Percentiles rank a stretch among this genome's conserved stretches.
These are phyloP conservation scores for Leucophenga varia DNA, from an alignment of 1,140 invertebrate species.

Conservation along the genomic window DNA sequence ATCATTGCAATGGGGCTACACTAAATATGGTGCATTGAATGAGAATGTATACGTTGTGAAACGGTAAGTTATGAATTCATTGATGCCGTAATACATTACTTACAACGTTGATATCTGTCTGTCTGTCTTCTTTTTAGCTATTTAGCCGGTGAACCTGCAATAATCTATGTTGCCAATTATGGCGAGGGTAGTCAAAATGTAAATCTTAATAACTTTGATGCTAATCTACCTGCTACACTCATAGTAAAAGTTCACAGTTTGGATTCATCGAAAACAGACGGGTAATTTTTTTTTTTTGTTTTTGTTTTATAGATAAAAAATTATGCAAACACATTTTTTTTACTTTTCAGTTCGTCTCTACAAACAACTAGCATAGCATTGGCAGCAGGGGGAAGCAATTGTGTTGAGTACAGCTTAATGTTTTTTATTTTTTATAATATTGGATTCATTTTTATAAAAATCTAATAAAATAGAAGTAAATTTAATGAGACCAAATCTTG, in stretches of 20 bases:
- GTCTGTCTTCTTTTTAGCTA: constrained; percentile 7
- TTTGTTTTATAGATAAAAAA: neutral
- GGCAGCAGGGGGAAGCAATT: constrained; percentile 32
- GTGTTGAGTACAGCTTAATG: constrained; percentile 19
- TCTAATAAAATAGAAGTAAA: too few relatives aligned
- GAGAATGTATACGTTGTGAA: constrained; percentile 51
- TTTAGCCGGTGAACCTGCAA: constrained; percentile 12
- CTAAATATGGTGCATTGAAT: constrained; percentile 42
- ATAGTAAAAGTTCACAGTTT: constrained; percentile 27
- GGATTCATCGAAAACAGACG: constrained; percentile 25
- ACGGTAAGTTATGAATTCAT: too few relatives aligned
- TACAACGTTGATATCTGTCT: too few relatives aligned
- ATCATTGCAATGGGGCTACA: constrained; percentile 49
- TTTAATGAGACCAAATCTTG: too few relatives aligned
- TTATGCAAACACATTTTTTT: neutral
- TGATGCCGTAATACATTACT: too few relatives aligned
- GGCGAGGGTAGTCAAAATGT: constrained; percentile 19
- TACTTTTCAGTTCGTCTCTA: constrained; percentile 14
- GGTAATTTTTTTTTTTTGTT: constrained; percentile 14
- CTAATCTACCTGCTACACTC: constrained; percentile 22
- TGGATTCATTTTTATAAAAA: too few relatives aligned
- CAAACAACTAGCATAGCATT: constrained; percentile 20
- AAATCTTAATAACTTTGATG: constrained; percentile 27
- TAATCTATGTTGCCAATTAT: constrained; percentile 31
- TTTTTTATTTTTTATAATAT: neutral